Conservation (phyloP, 2,888 invertebrate genomes). For the Leucoma salicis region DNA sequence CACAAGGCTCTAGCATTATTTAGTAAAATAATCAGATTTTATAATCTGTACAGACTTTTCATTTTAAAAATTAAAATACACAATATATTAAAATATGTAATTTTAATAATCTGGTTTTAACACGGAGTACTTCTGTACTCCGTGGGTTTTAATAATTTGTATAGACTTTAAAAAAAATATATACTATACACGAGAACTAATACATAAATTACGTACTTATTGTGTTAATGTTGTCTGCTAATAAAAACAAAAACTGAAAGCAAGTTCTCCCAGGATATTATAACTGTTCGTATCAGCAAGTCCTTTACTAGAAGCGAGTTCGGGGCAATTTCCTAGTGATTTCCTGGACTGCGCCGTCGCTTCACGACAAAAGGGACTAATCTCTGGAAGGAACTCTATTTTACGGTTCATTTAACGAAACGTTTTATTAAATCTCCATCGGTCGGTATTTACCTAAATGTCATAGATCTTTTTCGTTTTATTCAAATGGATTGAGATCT, state of each 20-base stretch:
- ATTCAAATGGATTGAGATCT: background rate
- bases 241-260: constrained; percentile 5
- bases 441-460: constrained; percentile 33
- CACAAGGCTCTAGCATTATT: too few species aligned
- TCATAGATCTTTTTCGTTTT: constrained; percentile 1
- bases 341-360: constrained; percentile 49
- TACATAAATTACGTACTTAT: too few species aligned
- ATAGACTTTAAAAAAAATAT: too few species aligned
- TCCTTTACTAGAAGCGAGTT: constrained; percentile 35
- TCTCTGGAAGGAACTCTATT: constrained; percentile 71
- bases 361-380: constrained; percentile 66
- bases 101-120: too few species aligned
- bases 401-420: constrained; percentile 64
- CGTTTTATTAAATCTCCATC: constrained; percentile 51
- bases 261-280: constrained; percentile 26
- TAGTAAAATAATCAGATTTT: too few species aligned
- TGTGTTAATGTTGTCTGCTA: too few species aligned
- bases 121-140: too few species aligned
- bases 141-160: too few species aligned
- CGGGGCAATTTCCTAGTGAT: constrained; percentile 71
- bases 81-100: too few species aligned
- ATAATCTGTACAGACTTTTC: too few species aligned
- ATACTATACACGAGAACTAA: too few species aligned
- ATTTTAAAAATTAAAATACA: too few species aligned
- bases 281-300: constrained; percentile 30